These are phyloP conservation scores for Nymphalis c-album DNA, from an alignment of 2,888 invertebrate genomes.

Conservation along the genomic window DNA sequence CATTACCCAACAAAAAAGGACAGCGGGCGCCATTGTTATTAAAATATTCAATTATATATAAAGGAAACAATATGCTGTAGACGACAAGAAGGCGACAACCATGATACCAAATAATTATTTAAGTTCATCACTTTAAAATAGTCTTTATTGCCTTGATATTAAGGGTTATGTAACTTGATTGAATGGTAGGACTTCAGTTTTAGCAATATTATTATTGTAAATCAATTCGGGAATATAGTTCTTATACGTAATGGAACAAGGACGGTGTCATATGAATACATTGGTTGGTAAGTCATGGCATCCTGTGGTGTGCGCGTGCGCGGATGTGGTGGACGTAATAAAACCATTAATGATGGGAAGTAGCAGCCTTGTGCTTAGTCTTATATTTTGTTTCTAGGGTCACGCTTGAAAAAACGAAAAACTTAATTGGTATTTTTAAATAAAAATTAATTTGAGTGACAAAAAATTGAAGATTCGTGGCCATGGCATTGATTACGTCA, in stretches of 20 bases:
- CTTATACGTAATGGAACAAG: constrained; percentile 36
- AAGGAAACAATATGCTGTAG: constrained; percentile 44
- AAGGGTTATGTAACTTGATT: constrained; percentile 26
- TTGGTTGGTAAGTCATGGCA: constrained; percentile 45
- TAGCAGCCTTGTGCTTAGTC: constrained; percentile 33
- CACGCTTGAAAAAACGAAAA: background rate
- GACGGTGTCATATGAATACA: constrained; percentile 5
- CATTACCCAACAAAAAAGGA: constrained; percentile 34
- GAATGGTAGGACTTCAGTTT: constrained; percentile 28
- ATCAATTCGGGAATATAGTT: constrained; percentile 35
- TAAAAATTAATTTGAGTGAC: background rate
- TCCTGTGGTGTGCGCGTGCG: constrained; percentile 66
- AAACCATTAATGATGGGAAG: constrained; percentile 45
- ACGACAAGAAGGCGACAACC: constrained; percentile 38
- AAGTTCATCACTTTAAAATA: constrained; percentile 26
- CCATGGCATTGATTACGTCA: too few species aligned
- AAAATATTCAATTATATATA: constrained; percentile 41
- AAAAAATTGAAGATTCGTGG: too few species aligned
- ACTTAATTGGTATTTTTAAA: background rate
- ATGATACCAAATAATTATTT: constrained; percentile 24
- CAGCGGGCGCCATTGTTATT: constrained; percentile 37
- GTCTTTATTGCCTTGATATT: constrained; percentile 32
- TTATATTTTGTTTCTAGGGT: constrained; percentile 26
- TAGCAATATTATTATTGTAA: constrained; percentile 17
- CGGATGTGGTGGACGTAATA: constrained; percentile 65